Evolutionary conservation across 2,113 vertebrate genomes (phyloP).

Genomic region (Mustela lutreola): DNA sequence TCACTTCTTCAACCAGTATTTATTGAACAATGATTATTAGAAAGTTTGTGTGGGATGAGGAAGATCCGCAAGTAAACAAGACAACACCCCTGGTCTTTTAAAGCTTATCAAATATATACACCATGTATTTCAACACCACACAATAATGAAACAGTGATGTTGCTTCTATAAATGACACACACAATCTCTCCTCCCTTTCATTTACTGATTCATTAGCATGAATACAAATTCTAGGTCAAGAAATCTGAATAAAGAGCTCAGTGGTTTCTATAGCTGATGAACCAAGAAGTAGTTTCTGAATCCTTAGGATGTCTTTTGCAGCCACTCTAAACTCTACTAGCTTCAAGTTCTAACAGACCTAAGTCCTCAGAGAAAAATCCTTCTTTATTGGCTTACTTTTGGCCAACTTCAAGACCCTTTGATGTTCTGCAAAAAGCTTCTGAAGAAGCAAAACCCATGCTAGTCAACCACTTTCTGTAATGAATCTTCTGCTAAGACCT

Average conservation of each 20-base stretch:
- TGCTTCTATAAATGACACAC: neutral
- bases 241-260: neutral
- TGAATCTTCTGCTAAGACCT: neutral
- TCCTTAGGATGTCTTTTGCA: neutral
- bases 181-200: neutral
- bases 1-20: neutral
- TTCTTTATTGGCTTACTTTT: neutral
- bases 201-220: neutral
- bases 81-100: neutral
- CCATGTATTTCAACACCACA: neutral
- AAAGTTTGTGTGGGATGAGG: neutral
- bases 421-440: neutral
- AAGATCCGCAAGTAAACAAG: neutral
- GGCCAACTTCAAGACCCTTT: neutral
- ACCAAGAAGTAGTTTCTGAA: neutral
- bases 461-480: neutral
- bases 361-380: neutral
- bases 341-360: neutral
- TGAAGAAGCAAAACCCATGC: neutral
- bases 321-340: neutral
- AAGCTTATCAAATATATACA: neutral
- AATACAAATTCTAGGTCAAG: constrained; percentile 34
- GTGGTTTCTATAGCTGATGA: neutral
- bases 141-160: neutral
- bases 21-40: neutral